Evolutionary conservation across 2,888 invertebrate genomes (phyloP).

Genomic region (Lasiommata megera): DNA sequence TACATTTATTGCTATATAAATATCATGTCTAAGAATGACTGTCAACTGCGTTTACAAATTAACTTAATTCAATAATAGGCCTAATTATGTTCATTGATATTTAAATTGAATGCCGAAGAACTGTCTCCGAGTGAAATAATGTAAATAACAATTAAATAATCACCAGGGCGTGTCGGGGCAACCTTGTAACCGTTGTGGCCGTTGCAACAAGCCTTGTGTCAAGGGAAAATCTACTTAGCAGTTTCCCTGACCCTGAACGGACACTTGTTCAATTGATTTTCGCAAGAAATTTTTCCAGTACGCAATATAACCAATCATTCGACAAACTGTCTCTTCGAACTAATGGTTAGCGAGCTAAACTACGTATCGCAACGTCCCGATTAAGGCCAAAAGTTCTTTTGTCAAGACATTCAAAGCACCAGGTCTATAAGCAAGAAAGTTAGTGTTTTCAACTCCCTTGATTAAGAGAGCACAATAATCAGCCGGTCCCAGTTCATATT

Average conservation of each 20-base stretch:
- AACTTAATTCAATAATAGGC: not conserved
- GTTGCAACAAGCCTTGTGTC: slow-evolving; percentile 78
- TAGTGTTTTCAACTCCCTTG: no score
- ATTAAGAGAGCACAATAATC: no score
- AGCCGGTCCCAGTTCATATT: no score
- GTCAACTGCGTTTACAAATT: not conserved
- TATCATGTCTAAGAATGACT: no score
- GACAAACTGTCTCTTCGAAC: no score
- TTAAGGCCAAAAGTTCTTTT: no score
- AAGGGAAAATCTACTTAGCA: slow-evolving; percentile 77
- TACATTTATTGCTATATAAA: no score
- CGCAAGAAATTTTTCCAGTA: slow-evolving; percentile 24
- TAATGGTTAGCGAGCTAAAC: no score
- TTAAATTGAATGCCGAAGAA: slow-evolving; percentile 5
- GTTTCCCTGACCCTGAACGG: slow-evolving; percentile 74
- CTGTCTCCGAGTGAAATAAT: slow-evolving; percentile 47
- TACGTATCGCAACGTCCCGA: no score
- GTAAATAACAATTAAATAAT: slow-evolving; percentile 79
- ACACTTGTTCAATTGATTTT: slow-evolving; percentile 34
- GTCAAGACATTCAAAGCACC: no score
- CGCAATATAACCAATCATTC: not conserved
- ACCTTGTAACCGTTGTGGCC: slow-evolving; percentile 75
- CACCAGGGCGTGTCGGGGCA: slow-evolving; percentile 75
- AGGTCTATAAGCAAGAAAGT: no score
- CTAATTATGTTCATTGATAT: not conserved